A percentile compares a stretch with the other conserved stretches of the same genome.
phyloP scores from a whole-genome alignment of 1,140 invertebrate species.

The Saccostrea echinata region DNA sequence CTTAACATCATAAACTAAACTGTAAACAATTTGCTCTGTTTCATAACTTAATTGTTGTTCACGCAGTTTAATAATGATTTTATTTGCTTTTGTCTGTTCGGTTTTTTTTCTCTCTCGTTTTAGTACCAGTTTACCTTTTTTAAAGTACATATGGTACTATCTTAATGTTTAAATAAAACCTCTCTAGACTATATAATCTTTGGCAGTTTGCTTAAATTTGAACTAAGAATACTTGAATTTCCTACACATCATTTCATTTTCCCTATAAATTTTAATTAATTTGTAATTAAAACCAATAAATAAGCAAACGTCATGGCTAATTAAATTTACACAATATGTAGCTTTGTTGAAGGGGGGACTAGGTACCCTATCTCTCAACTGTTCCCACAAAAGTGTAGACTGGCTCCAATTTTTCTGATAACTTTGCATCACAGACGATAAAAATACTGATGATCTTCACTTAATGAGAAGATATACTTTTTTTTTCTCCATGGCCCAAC shows the following conservation, averaged over 20 bases:
- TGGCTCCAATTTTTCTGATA: background rate
- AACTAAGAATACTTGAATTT: too few relatives aligned
- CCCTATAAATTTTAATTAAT: background rate
- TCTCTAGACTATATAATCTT: too few relatives aligned
- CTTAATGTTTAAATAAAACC: too few relatives aligned
- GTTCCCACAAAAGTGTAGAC: background rate
- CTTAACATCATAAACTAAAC: too few relatives aligned
- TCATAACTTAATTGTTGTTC: too few relatives aligned
- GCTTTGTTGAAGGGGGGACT: background rate
- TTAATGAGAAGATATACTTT: constrained; percentile 18
- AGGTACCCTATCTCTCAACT: background rate
- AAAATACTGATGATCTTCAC: constrained; percentile 5
- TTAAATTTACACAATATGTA: background rate
- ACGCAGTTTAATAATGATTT: too few relatives aligned
- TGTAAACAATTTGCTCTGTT: too few relatives aligned
- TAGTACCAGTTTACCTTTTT: too few relatives aligned
- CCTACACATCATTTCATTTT: background rate
- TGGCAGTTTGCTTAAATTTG: too few relatives aligned
- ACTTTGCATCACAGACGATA: constrained; percentile 1
- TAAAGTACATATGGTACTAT: too few relatives aligned
- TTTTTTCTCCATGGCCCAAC: background rate
- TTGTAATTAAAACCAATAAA: background rate
- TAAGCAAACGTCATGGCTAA: background rate
- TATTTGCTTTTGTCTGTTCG: too few relatives aligned
- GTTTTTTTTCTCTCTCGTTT: too few relatives aligned